phyloP scores from a whole-genome alignment of 2,888 invertebrate genomes.

The Cantharis rustica region DNA sequence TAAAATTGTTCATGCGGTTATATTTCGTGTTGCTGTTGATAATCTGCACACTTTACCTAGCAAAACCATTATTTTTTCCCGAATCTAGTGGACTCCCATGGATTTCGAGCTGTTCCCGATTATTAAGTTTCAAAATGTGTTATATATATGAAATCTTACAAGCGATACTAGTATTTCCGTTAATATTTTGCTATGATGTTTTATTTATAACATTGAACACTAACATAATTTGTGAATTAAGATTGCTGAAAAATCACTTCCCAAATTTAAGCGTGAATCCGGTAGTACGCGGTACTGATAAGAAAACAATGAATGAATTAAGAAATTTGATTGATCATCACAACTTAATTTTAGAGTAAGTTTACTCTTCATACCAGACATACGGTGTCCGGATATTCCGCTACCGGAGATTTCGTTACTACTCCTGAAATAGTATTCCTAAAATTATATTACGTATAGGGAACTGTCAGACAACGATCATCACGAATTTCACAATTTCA shows the following conservation, averaged over 20 bases:
- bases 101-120: neutral
- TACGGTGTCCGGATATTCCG: too few species aligned
- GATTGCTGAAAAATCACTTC: neutral
- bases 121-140: neutral
- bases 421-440: too few species aligned
- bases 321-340: neutral
- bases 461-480: too few species aligned
- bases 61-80: neutral
- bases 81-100: neutral
- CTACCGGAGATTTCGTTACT: neutral
- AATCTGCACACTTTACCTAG: neutral
- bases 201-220: neutral
- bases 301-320: neutral
- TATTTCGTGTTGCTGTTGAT: neutral
- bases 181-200: neutral
- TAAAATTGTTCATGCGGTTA: neutral
- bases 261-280: neutral
- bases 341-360: neutral
- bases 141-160: neutral
- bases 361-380: too few species aligned
- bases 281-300: neutral
- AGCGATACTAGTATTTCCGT: neutral
- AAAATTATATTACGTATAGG: too few species aligned
- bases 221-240: neutral
- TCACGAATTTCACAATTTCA: too few species aligned